These are phyloP conservation scores for Catocala sponsa DNA, from an alignment of 2,888 invertebrate genomes.

Conservation along the genomic window DNA sequence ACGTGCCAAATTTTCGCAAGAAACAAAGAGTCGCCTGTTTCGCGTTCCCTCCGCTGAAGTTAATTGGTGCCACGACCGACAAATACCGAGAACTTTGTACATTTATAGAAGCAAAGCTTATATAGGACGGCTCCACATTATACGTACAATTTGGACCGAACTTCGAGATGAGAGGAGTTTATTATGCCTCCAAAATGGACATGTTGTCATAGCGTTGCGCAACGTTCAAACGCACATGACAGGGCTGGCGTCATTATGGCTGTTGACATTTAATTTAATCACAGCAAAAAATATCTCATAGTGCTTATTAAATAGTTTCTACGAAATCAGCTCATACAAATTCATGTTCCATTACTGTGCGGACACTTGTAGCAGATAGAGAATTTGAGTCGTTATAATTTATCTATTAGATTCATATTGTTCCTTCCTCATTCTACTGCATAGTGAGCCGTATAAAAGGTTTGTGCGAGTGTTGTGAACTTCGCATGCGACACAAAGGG, in stretches of 20 bases:
- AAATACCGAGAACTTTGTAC: constrained; percentile 62
- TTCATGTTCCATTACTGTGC: constrained; percentile 27
- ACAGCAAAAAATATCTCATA: constrained; percentile 6
- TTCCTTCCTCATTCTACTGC: constrained; percentile 51
- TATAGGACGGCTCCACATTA: constrained; percentile 35
- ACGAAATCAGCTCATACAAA: constrained; percentile 21
- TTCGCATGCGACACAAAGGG: constrained; percentile 71
- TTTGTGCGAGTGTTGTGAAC: constrained; percentile 42
- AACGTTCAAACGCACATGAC: background rate
- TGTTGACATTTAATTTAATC: constrained; percentile 7
- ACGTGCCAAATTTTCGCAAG: constrained; percentile 76
- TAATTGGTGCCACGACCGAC: constrained; percentile 70
- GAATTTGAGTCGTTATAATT: constrained; percentile 33
- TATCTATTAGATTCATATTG: constrained; percentile 37
- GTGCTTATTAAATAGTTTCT: constrained; percentile 14
- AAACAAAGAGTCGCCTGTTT: constrained; percentile 73
- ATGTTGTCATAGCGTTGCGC: constrained; percentile 4
- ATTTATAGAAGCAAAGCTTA: constrained; percentile 52
- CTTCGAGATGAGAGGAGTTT: constrained; percentile 8
- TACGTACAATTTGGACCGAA: constrained; percentile 15
- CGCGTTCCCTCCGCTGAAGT: constrained; percentile 61
- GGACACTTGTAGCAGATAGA: constrained; percentile 19
- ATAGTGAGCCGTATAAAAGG: constrained; percentile 34
- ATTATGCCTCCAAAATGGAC: constrained; percentile 19
- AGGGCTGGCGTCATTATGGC: background rate